phyloP scores from a whole-genome alignment of 2,113 vertebrate genomes.

The Agelaius phoeniceus region DNA sequence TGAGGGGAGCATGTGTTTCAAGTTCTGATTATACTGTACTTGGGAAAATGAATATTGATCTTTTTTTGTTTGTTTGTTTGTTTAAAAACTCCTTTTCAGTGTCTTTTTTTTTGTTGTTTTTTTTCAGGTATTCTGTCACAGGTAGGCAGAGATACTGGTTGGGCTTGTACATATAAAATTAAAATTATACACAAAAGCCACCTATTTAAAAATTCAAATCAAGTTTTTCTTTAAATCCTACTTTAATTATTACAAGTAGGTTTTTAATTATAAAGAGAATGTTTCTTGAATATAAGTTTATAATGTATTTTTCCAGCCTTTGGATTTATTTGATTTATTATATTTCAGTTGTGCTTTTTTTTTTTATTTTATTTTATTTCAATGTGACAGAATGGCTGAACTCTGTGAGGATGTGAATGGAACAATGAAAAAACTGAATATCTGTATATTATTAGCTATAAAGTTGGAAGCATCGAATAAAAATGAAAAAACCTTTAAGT shows the following conservation, averaged over 20 bases:
- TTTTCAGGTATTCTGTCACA: constrained; percentile 50
- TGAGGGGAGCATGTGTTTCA: constrained; percentile 62
- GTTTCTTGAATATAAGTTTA: constrained; percentile 61
- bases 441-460: constrained; percentile 58
- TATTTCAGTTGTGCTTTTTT: constrained; percentile 47
- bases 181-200: constrained; percentile 33
- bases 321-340: constrained; percentile 6
- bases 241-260: constrained; percentile 51
- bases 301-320: constrained; percentile 59
- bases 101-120: neutral
- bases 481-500: neutral
- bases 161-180: constrained; percentile 56
- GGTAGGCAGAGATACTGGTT: constrained; percentile 34
- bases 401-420: constrained; percentile 48
- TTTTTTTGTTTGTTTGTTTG: neutral
- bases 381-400: constrained; percentile 43
- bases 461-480: constrained; percentile 59
- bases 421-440: constrained; percentile 3
- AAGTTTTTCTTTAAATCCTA: constrained; percentile 49
- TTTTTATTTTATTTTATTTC: neutral
- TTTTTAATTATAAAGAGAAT: constrained; percentile 63
- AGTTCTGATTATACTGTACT: constrained; percentile 58
- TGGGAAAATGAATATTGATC: neutral
- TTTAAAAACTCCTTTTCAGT: constrained; percentile 13
- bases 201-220: constrained; percentile 68